Evolutionary conservation across 2,888 invertebrate species (phyloP), one percentile per base, ranked within the genome.

Genomic region (Phlogophora meticulosa): DNA sequence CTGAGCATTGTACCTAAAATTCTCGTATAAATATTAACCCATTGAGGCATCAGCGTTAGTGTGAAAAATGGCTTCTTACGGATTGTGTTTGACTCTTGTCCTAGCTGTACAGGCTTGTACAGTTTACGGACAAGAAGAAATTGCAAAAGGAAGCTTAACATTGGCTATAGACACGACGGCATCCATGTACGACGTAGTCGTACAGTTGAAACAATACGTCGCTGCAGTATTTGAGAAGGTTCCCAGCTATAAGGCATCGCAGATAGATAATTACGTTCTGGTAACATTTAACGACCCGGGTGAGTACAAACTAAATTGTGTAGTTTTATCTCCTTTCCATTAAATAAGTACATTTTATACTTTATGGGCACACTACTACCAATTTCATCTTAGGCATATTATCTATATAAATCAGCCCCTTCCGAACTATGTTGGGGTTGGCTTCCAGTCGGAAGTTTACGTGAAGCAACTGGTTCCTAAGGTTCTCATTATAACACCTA

Each of bases 241-340:
- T 1, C 42, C 88, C 9, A 80, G 79, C 9, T 86, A 88, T 0
- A 87, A 88, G 1, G 46, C 72, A 7, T 90, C 92, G 1, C 86
- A 87, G 36, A 90, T 94, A 46, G 89, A 91, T 51, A 89, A 93
- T 55, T 92, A 92, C 67, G 60, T 93, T 62, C 63, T 94, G 43
- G 87, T 93, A 1, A 92, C 92, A 0, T 93, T 93, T 61, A 92
- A 92, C 64, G 93, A 93, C 75, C 91, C 92, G 7, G 74, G 93
- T 93, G 76, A 87, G 90, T 87, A 49, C 36, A 2, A 28, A 28
- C 5, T 5, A 13, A n/a, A 17, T 1, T 32, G 5, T 36, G 36
- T 64, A n/a, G 11, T 32, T 52, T 24, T 1, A 17, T 61, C 28
- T 28, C 2, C 5, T 28, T 28, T 28, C 28, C 5, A 28, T 28